A percentile compares a stretch with the other conserved stretches of the same genome.
Evolutionary conservation across 2,113 vertebrate species (phyloP).

Genomic region (Trachemys scripta): DNA sequence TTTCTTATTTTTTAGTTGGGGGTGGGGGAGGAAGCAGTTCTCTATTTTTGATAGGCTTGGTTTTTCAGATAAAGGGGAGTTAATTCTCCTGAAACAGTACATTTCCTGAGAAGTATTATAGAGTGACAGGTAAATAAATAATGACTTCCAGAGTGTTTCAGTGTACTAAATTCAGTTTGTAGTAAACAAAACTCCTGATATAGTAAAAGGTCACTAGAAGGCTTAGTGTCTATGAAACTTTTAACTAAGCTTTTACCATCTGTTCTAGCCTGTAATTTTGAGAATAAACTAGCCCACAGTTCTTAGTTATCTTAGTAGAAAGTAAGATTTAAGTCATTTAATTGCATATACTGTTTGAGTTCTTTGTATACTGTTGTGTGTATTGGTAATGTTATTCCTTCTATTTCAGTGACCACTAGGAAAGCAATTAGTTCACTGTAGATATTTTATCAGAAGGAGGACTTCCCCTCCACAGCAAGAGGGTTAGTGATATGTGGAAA

Average conservation of each 20-base stretch:
- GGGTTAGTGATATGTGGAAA: background rate
- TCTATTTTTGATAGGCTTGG: background rate
- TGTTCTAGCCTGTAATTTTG: background rate
- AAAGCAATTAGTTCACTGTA: background rate
- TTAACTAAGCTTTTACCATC: background rate
- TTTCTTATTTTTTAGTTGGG: background rate
- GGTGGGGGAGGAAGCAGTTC: background rate
- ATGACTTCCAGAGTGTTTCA: background rate
- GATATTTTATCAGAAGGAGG: background rate
- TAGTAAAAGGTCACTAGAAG: background rate
- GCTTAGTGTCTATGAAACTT: background rate
- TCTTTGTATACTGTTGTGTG: background rate
- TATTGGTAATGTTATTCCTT: background rate
- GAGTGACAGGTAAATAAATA: background rate
- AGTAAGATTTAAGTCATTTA: background rate
- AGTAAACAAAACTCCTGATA: background rate
- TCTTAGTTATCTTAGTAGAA: background rate
- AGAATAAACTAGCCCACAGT: background rate
- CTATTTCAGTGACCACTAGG: background rate
- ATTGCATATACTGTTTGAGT: background rate
- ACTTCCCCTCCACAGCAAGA: background rate
- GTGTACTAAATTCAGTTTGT: background rate
- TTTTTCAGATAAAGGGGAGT: conserved; percentile 15
- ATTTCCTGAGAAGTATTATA: background rate
- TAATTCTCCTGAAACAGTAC: conserved; percentile 2